Evolutionary conservation across 2,797 vertebrate genomes (phyloP).

Genomic region (Aphelocoma californica): DNA sequence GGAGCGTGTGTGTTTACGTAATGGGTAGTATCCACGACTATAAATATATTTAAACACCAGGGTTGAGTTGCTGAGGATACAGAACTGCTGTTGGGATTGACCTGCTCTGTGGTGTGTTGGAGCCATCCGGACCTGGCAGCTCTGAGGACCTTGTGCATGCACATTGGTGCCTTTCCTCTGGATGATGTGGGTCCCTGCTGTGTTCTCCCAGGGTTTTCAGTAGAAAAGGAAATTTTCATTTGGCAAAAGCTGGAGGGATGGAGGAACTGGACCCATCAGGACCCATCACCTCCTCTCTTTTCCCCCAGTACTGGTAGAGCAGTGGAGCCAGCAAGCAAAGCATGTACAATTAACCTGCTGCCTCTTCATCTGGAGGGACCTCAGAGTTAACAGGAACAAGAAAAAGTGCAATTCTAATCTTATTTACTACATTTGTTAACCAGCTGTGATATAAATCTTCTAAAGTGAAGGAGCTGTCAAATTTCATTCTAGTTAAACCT

Average conservation of each 20-base stretch:
- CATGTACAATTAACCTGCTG: constrained; percentile 1
- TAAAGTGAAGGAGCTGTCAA: constrained; percentile 23
- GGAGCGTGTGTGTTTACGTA: neutral
- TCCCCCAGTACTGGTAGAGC: neutral
- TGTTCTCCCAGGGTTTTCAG: neutral
- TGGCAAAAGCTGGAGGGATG: neutral
- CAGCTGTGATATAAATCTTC: constrained; percentile 34
- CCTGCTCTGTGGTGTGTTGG: neutral
- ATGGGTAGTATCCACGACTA: neutral
- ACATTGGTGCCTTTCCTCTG: neutral
- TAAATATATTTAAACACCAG: neutral
- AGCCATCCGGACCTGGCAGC: neutral
- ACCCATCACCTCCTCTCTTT: neutral
- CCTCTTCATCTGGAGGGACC: constrained; percentile 3
- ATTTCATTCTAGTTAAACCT: constrained; percentile 30
- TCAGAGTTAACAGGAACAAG: constrained; percentile 31
- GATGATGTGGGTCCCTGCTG: neutral
- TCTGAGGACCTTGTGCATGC: neutral
- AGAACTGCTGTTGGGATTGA: neutral
- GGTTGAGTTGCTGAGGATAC: neutral
- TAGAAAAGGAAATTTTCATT: neutral
- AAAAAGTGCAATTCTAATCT: constrained; percentile 45
- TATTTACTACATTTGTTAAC: constrained; percentile 60
- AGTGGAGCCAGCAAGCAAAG: neutral
- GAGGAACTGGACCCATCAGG: neutral